Conservation (phyloP, 2,113 vertebrate genomes). For the Cololabis saira region DNA sequence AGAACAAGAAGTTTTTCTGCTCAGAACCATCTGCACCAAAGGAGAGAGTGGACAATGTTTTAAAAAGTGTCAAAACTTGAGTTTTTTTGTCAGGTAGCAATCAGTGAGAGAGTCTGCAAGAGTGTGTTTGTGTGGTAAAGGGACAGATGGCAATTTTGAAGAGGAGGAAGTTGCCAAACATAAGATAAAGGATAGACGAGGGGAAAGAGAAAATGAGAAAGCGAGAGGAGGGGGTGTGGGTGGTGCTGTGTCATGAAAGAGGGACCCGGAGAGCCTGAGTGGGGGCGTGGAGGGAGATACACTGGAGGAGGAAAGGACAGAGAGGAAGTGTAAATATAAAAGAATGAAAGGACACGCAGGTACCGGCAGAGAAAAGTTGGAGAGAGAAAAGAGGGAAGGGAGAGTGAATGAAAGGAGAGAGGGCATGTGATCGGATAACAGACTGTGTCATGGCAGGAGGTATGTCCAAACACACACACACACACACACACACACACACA, state of each 20-base stretch:
- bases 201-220: neutral
- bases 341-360: neutral
- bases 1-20: no score
- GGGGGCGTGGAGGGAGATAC: neutral
- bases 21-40: neutral
- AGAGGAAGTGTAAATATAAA: neutral
- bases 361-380: neutral
- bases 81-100: slow-evolving; percentile 39
- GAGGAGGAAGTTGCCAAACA: slow-evolving; percentile 39
- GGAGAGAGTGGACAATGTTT: neutral
- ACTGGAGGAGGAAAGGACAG: neutral
- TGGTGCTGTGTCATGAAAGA: slow-evolving; percentile 16
- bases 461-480: slow-evolving; percentile 8
- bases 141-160: slow-evolving; percentile 53
- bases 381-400: neutral
- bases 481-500: slow-evolving; percentile 2
- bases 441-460: slow-evolving; percentile 26
- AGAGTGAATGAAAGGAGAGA: neutral
- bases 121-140: neutral
- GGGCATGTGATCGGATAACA: slow-evolving; percentile 20
- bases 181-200: slow-evolving; percentile 8
- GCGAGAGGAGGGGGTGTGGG: slow-evolving; percentile 8
- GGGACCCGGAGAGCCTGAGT: neutral
- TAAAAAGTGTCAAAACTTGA: neutral
- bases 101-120: slow-evolving; percentile 12